Conservation (phyloP, 2,888 invertebrate species). For the Lamellibrachia satsuma region DNA sequence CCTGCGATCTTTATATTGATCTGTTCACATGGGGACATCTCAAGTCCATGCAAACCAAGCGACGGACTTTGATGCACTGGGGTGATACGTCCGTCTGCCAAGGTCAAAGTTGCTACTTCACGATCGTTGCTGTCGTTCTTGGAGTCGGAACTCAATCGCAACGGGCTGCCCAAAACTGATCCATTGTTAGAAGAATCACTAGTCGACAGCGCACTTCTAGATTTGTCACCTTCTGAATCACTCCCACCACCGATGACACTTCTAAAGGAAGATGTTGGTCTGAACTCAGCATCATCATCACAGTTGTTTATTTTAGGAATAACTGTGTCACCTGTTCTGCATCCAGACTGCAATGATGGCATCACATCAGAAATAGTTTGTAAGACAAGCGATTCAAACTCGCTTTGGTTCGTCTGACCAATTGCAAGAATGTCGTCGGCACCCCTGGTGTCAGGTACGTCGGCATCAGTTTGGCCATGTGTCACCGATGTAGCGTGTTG, state of each 20-base stretch:
- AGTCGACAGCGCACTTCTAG: not conserved
- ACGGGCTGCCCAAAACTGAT: not conserved
- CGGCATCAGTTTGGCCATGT: not conserved
- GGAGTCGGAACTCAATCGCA: not conserved
- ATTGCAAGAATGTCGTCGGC: not conserved
- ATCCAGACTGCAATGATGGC: not conserved
- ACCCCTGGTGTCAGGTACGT: not conserved
- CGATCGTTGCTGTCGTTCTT: not conserved
- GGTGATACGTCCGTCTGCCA: not conserved
- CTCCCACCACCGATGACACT: not conserved
- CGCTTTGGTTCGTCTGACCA: not conserved
- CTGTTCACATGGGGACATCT: not conserved
- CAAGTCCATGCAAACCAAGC: not conserved
- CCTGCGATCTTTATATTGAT: conserved; percentile 33
- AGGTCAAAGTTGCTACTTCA: not conserved
- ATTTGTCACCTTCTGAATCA: not conserved
- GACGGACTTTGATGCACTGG: conserved; percentile 7
- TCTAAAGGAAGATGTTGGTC: not conserved
- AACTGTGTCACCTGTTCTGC: not conserved
- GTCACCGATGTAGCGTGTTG: not conserved
- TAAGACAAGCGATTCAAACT: not conserved
- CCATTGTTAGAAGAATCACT: not conserved
- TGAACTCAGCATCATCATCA: no score
- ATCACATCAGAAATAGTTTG: conserved; percentile 1
- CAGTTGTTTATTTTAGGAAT: no score